Conservation (phyloP, 2,888 invertebrate species). For the Pocota personata region DNA sequence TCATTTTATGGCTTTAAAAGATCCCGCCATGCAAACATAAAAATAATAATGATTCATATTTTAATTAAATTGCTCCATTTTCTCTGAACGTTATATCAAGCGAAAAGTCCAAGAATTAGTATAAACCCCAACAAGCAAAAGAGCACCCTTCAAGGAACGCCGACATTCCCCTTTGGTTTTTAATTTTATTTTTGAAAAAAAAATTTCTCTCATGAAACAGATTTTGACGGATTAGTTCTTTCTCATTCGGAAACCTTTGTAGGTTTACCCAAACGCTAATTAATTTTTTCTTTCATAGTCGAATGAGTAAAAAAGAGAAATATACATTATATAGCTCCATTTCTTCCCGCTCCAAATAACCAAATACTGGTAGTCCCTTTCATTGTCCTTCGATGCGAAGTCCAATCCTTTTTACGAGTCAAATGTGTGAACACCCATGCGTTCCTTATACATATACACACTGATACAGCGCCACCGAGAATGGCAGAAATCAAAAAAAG, state of each 20-base stretch:
- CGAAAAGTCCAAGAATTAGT: slow-evolving; percentile 11
- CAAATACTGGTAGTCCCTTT: no score
- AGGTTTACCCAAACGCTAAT: slow-evolving; percentile 59
- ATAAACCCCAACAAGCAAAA: slow-evolving; percentile 1
- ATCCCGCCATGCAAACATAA: slow-evolving; percentile 3
- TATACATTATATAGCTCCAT: slow-evolving; percentile 6
- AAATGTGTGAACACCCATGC: neutral
- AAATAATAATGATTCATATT: slow-evolving; percentile 29
- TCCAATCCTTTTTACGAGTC: slow-evolving; percentile 32
- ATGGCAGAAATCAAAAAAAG: slow-evolving; percentile 59
- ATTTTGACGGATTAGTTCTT: slow-evolving; percentile 60
- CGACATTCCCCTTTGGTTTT: slow-evolving; percentile 22
- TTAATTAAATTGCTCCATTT: slow-evolving; percentile 45
- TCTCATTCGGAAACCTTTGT: slow-evolving; percentile 45
- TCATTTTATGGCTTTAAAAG: neutral
- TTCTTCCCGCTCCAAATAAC: slow-evolving; percentile 15
- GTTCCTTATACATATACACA: no score
- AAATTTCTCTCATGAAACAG: slow-evolving; percentile 26
- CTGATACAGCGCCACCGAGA: neutral
- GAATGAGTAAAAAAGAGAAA: slow-evolving; percentile 26
- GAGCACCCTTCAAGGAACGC: slow-evolving; percentile 22
- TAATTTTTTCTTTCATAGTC: slow-evolving; percentile 51
- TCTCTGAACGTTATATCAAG: slow-evolving; percentile 11
- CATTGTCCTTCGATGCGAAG: slow-evolving; percentile 35
- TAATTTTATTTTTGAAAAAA: neutral